Conservation (phyloP, 2,888 invertebrate genomes). For the Eupithecia tripunctaria region DNA sequence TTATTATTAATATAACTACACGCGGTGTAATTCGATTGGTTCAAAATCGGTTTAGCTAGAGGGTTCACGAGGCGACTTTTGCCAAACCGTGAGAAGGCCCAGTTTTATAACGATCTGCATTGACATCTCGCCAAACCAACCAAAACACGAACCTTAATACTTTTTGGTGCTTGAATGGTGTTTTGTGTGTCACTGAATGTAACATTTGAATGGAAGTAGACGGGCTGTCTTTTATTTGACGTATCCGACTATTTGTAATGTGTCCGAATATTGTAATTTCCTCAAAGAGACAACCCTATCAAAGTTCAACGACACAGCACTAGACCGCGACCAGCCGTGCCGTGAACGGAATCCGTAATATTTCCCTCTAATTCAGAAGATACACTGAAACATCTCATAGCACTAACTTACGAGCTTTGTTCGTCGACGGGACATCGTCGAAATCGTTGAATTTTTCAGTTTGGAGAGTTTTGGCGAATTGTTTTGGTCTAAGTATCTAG, state of each 20-base stretch:
- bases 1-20: too few relatives aligned
- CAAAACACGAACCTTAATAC: too few relatives aligned
- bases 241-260: too few relatives aligned
- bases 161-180: too few relatives aligned
- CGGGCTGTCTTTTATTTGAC: neutral
- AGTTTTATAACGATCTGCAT: too few relatives aligned
- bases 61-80: too few relatives aligned
- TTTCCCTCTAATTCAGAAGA: conserved; percentile 36
- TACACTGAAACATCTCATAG: conserved; percentile 26
- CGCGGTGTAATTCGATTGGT: neutral
- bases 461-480: neutral
- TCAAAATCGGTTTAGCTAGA: too few relatives aligned
- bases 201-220: too few relatives aligned
- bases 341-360: conserved; percentile 44
- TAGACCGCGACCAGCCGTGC: conserved; percentile 36
- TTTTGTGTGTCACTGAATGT: too few relatives aligned
- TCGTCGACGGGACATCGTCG: neutral
- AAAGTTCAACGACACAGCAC: conserved; percentile 43
- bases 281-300: conserved; percentile 37
- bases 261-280: neutral
- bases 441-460: conserved; percentile 3
- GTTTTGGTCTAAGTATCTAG: neutral
- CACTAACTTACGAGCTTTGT: conserved; percentile 12
- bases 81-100: too few relatives aligned
- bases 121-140: too few relatives aligned